Percentiles rank a stretch among this genome's conserved stretches.
Conservation (phyloP, 2,113 vertebrate species). For the Lanius ludovicianus region DNA sequence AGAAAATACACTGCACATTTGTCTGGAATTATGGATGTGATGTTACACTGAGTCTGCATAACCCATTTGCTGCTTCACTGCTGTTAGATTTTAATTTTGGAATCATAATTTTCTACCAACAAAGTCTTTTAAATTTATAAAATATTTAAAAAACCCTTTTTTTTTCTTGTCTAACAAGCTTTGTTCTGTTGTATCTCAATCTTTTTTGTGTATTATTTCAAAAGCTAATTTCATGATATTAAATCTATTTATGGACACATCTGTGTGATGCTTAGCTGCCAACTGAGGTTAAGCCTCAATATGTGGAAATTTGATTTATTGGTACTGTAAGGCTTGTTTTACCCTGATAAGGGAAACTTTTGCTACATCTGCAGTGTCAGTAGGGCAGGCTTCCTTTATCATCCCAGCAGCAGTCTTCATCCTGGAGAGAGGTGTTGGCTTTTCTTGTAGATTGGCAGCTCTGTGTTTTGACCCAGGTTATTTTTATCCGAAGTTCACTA, state of each 20-base stretch:
- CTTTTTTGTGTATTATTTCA: background rate
- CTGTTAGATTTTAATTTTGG: background rate
- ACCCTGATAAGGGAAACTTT: background rate
- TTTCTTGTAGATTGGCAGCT: background rate
- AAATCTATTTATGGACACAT: background rate
- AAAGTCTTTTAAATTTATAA: background rate
- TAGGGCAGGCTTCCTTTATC: background rate
- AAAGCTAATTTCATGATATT: background rate
- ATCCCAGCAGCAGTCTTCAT: background rate
- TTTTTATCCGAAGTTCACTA: background rate
- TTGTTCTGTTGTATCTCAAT: background rate
- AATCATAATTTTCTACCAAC: background rate
- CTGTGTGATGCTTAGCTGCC: background rate
- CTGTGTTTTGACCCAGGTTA: background rate
- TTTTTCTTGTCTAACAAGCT: background rate
- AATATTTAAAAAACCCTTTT: background rate
- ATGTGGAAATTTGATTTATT: background rate
- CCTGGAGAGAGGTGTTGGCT: background rate
- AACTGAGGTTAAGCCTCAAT: background rate
- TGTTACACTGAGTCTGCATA: background rate
- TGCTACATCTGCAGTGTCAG: background rate
- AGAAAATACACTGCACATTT: background rate
- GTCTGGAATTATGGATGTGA: background rate
- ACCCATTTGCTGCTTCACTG: background rate
- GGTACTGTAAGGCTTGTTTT: background rate